Evolutionary conservation across 2,797 vertebrate genomes (phyloP), one percentile per base, ranked within the genome.

Genomic region (Sebastes itinus): DNA sequence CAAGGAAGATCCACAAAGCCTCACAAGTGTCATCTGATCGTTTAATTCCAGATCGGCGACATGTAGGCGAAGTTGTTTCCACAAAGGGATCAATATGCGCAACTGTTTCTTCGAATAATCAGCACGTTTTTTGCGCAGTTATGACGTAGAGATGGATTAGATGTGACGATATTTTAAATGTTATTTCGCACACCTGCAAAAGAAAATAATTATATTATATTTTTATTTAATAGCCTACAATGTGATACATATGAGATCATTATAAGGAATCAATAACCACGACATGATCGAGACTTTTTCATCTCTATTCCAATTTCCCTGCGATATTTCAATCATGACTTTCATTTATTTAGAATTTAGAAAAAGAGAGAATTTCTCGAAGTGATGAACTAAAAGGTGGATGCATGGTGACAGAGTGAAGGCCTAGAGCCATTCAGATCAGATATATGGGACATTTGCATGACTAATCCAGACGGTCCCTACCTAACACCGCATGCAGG

Each of bases 391-490:
- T 67, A 73, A 80, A 79, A 86, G 58, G 32, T 14, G 69, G 78
- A 81, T 42, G 2, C 5, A 14, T 74, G 70, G n/a, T 13, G 75
- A 42, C 59, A 70, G 77, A 78, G 80, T 75, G 76, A 60, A 54
- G 62, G 38, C 68, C 76, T n/a, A 52, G 0, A 23, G 33, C 62
- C 74, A 84, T 80, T 87, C 38, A 42, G 86, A 91, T 87, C 81
- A 89, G 80, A 82, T 86, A 82, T 85, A 70, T 77, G 72, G 65
- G 28, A 64, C 87, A 91, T 95, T 94, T 94, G 89, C 92, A 93
- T 92, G 78, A 68, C 86, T 95, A 93, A 94, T 94, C 92, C 87
- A 90, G 89, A 91, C 86, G 79, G 87, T 87, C 79, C 89, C 84
- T 89, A 90, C 90, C 92, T 66, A 88, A 89, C 75, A 62, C 79